Evolutionary conservation across 2,797 vertebrate genomes (phyloP).

Genomic region (Anolis apletophallus): DNA sequence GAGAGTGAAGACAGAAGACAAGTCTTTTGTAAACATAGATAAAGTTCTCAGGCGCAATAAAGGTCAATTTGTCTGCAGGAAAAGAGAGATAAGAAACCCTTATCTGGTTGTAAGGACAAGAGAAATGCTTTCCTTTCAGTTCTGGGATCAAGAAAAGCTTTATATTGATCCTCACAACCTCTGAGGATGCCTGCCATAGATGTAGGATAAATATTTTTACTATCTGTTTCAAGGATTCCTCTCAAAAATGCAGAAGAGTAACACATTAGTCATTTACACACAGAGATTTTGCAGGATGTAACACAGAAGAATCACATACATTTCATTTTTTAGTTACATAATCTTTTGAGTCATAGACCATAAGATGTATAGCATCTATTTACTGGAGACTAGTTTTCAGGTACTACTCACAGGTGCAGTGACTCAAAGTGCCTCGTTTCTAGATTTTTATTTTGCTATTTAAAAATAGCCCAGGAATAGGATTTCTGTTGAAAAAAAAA

Average conservation of each 20-base stretch:
- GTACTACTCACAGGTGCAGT: background rate
- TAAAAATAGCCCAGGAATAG: background rate
- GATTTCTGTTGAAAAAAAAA: background rate
- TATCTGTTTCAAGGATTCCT: background rate
- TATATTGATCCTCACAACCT: no score
- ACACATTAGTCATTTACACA: background rate
- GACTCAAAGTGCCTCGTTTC: background rate
- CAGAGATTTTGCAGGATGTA: background rate
- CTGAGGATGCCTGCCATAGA: no score
- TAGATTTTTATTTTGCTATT: background rate
- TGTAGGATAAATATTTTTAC: background rate
- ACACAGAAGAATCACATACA: background rate
- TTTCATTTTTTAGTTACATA: background rate
- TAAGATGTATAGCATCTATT: background rate
- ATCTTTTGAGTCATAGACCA: slow-evolving; percentile 3
- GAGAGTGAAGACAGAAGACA: no score
- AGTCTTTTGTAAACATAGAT: no score
- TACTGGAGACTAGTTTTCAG: background rate
- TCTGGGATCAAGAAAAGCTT: no score
- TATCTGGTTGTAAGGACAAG: no score
- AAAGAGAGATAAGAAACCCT: no score
- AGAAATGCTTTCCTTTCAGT: no score
- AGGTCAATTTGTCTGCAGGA: no score
- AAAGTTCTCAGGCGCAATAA: no score
- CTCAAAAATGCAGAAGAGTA: background rate